These are phyloP conservation scores for Lipophrys pholis DNA, from an alignment of 2,113 vertebrate species.

Conservation along the genomic window DNA sequence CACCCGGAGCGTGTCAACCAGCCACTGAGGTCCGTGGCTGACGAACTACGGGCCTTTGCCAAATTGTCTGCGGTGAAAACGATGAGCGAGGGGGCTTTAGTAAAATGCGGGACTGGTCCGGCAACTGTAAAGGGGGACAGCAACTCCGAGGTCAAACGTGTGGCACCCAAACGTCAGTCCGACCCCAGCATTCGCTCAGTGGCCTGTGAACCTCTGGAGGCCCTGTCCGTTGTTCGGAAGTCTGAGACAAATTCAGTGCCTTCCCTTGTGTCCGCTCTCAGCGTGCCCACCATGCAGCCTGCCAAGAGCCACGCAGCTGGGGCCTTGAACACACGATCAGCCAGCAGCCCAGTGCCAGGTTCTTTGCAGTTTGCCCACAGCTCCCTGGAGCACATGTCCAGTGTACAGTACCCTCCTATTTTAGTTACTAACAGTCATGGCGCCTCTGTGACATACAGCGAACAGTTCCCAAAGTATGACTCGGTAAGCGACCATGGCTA, in stretches of 20 bases:
- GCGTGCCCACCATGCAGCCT: conserved; percentile 94
- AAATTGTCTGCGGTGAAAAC: conserved; percentile 98
- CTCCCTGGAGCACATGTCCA: conserved; percentile 94
- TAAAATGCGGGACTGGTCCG: conserved; percentile 88
- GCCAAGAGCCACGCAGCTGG: conserved; percentile 95
- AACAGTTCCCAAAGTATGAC: conserved; percentile 96
- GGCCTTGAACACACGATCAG: conserved; percentile 96
- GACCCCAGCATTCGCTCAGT: conserved; percentile 97
- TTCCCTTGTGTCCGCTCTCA: conserved; percentile 95
- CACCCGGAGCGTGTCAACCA: conserved; percentile 98
- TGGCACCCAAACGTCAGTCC: conserved; percentile 96
- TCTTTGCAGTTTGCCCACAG: conserved; percentile 94
- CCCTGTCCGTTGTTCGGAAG: conserved; percentile 89
- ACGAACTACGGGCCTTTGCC: conserved; percentile 98
- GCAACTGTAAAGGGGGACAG: conserved; percentile 86
- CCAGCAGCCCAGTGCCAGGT: conserved; percentile 97
- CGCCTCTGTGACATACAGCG: conserved; percentile 90
- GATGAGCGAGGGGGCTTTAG: conserved; percentile 96
- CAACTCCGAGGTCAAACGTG: conserved; percentile 91
- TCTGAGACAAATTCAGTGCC: conserved; percentile 96
- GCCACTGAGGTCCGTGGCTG: conserved; percentile 94
- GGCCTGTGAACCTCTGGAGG: conserved; percentile 92
- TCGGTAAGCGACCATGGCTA: conserved; percentile 95
- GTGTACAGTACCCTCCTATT: conserved; percentile 96
- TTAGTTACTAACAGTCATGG: conserved; percentile 98